These are phyloP conservation scores for Tethea ocularis DNA, from an alignment of 2,888 invertebrate genomes.

Conservation along the genomic window DNA sequence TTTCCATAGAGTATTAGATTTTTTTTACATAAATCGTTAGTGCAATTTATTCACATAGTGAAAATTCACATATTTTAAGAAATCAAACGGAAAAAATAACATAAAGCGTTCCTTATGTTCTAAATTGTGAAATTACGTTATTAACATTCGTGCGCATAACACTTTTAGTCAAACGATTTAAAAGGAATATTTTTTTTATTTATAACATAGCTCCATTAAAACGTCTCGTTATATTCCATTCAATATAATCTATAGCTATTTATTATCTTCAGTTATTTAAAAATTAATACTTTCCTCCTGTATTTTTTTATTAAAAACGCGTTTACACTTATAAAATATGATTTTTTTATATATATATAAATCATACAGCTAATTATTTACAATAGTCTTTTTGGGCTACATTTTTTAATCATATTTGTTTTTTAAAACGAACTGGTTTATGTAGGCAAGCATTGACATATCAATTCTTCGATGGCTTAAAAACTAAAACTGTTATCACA, in stretches of 20 bases:
- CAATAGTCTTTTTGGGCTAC: constrained; percentile 78
- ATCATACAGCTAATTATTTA: constrained; percentile 74
- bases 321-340: constrained; percentile 65
- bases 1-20: constrained; percentile 62
- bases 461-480: constrained; percentile 50
- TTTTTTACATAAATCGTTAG: constrained; percentile 66
- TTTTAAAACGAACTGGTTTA: constrained; percentile 50
- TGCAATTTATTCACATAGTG: constrained; percentile 78
- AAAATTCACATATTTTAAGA: constrained; percentile 50
- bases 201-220: constrained; percentile 2
- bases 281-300: constrained; percentile 73
- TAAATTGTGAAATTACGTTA: constrained; percentile 64
- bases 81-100: constrained; percentile 47
- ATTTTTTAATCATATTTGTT: constrained; percentile 43
- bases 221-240: constrained; percentile 18
- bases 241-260: constrained; percentile 64
- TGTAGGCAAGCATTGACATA: constrained; percentile 74
- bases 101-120: constrained; percentile 46
- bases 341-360: constrained; percentile 49
- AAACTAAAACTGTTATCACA: constrained; percentile 46
- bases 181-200: constrained; percentile 27
- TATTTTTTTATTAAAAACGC: constrained; percentile 57
- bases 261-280: constrained; percentile 73
- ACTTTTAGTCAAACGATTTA: constrained; percentile 30
- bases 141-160: constrained; percentile 58